Percentiles rank a stretch among this genome's conserved stretches.
These are phyloP conservation scores for Ammospiza caudacuta DNA, from an alignment of 2,113 vertebrate species.

Conservation along the genomic window DNA sequence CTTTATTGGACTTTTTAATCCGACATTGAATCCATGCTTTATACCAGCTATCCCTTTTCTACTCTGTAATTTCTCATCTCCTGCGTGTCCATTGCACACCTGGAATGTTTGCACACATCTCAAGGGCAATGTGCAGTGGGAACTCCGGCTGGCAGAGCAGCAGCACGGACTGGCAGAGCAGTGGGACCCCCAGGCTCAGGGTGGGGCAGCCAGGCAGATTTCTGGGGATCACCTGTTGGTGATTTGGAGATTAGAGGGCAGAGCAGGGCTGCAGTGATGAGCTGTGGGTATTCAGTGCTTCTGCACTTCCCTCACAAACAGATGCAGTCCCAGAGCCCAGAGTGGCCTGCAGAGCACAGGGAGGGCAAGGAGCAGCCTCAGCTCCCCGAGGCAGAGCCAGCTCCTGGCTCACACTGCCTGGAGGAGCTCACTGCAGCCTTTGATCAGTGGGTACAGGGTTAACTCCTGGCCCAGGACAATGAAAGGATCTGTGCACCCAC, in stretches of 20 bases:
- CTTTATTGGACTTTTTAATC: constrained; percentile 14
- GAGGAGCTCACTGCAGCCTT: neutral
- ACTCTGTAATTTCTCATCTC: neutral
- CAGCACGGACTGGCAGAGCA: neutral
- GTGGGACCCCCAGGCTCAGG: neutral
- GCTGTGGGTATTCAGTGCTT: neutral
- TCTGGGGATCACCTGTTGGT: neutral
- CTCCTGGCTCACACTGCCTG: neutral
- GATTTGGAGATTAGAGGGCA: neutral
- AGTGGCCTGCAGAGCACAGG: neutral
- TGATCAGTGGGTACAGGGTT: neutral
- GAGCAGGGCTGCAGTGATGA: neutral
- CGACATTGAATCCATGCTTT: neutral
- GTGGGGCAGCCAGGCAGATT: neutral
- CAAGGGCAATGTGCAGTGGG: neutral
- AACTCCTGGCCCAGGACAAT: neutral
- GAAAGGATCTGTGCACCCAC: neutral
- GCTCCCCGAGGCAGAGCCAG: neutral
- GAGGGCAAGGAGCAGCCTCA: neutral
- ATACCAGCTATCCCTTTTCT: neutral
- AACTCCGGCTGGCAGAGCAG: neutral
- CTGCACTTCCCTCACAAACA: neutral
- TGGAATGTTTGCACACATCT: constrained; percentile 23
- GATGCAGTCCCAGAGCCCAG: neutral
- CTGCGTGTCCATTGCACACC: neutral